phyloP scores from a whole-genome alignment of 1,140 invertebrate species.

The Panonychus citri region DNA sequence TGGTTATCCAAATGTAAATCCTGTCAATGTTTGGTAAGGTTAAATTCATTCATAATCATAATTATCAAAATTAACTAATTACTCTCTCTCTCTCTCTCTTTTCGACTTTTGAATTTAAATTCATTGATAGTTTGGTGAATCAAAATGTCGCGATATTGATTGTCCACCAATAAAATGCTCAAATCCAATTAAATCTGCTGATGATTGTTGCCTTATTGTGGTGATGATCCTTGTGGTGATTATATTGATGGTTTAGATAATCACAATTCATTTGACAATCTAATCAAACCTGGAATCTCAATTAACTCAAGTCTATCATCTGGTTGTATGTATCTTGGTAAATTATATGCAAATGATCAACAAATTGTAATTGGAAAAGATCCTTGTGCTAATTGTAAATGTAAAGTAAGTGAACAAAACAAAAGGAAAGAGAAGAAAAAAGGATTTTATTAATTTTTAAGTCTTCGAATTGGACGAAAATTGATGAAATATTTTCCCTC shows the following conservation, averaged over 20 bases:
- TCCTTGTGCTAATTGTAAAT: constrained; percentile 46
- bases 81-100: neutral
- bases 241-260: neutral
- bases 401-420: constrained; percentile 35
- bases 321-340: constrained; percentile 26
- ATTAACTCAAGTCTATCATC: neutral
- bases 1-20: constrained; percentile 16
- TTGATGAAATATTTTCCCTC: neutral
- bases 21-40: constrained; percentile 15
- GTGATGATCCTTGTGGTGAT: constrained; percentile 29
- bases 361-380: constrained; percentile 29
- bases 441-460: neutral
- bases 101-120: neutral
- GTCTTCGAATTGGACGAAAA: neutral
- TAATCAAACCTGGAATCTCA: neutral
- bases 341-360: constrained; percentile 34
- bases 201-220: constrained; percentile 46
- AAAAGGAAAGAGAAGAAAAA: neutral
- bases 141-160: constrained; percentile 64
- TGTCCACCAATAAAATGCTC: constrained; percentile 47
- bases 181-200: constrained; percentile 34
- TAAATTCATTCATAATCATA: neutral
- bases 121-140: constrained; percentile 47
- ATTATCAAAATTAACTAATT: neutral
- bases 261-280: constrained; percentile 6